Evolutionary conservation across 2,888 invertebrate genomes (phyloP).

Genomic region (Penaeus monodon): DNA sequence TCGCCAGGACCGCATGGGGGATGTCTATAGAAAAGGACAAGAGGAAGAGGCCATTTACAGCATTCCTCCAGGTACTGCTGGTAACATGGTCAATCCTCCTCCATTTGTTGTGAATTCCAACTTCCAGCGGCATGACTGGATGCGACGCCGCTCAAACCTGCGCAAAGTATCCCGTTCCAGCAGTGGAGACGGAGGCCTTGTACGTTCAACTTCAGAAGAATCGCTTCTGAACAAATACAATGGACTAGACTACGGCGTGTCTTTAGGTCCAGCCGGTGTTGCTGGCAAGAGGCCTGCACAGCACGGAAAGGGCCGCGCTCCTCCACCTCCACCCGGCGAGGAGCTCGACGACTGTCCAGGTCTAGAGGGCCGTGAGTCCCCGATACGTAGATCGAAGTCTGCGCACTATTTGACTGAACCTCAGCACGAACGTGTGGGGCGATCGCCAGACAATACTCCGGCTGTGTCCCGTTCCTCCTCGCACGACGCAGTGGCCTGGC

Average conservation of each 20-base stretch:
- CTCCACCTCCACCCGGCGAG: slow-evolving; percentile 67
- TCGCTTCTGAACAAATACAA: slow-evolving; percentile 68
- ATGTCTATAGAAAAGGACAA: slow-evolving; percentile 49
- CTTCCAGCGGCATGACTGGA: slow-evolving; percentile 74
- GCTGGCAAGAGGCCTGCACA: slow-evolving; percentile 66
- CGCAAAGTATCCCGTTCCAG: slow-evolving; percentile 63
- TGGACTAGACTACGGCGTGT: slow-evolving; percentile 59
- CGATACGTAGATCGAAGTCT: slow-evolving; percentile 67
- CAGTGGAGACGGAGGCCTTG: slow-evolving; percentile 66
- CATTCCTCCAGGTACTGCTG: slow-evolving; percentile 47
- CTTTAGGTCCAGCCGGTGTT: slow-evolving; percentile 59
- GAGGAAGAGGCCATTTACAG: slow-evolving; percentile 64
- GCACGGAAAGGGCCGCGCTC: slow-evolving; percentile 68
- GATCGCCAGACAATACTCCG: slow-evolving; percentile 46
- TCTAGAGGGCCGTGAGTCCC: slow-evolving; percentile 61
- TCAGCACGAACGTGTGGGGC: slow-evolving; percentile 46
- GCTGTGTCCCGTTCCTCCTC: slow-evolving; percentile 55
- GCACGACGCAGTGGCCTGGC: slow-evolving; percentile 66
- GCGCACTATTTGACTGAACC: slow-evolving; percentile 66
- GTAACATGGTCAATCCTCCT: slow-evolving; percentile 48
- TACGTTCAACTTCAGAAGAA: slow-evolving; percentile 71
- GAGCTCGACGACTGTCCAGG: slow-evolving; percentile 39
- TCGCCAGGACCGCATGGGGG: slow-evolving; percentile 42
- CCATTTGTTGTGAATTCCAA: slow-evolving; percentile 70
- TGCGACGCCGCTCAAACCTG: slow-evolving; percentile 70